Evolutionary conservation across 2,113 vertebrate genomes (phyloP).

Genomic region (Heliornis fulica): DNA sequence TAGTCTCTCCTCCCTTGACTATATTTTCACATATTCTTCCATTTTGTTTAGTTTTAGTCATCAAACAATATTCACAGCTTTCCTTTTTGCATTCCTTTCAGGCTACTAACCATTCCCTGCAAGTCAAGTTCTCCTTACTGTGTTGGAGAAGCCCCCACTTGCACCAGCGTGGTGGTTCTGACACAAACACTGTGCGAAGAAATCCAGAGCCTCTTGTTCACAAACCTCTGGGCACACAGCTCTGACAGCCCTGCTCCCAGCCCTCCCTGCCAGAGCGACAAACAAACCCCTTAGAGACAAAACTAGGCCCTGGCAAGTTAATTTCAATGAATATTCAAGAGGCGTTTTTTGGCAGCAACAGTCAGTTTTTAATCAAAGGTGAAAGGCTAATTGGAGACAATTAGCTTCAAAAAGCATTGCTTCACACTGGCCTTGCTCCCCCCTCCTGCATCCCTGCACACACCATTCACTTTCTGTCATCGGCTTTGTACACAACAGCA

Average conservation of each 20-base stretch:
- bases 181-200: neutral
- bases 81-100: neutral
- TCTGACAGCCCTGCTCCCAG: neutral
- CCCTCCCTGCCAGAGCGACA: neutral
- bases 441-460: neutral
- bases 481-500: neutral
- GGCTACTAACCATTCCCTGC: neutral
- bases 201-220: neutral
- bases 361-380: neutral
- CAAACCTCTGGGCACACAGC: neutral
- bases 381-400: conserved; percentile 28
- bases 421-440: neutral
- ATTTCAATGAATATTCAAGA: conserved; percentile 42
- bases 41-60: neutral
- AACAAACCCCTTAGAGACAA: neutral
- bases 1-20: neutral
- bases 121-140: neutral
- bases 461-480: neutral
- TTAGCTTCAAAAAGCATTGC: neutral
- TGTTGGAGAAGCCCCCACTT: neutral
- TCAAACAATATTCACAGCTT: neutral
- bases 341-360: neutral
- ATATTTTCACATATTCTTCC: neutral
- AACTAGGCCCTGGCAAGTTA: neutral
- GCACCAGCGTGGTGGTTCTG: neutral